Percentiles rank a stretch among this genome's conserved stretches.
Conservation (phyloP, 2,797 vertebrate genomes). For the Denticeps clupeoides region DNA sequence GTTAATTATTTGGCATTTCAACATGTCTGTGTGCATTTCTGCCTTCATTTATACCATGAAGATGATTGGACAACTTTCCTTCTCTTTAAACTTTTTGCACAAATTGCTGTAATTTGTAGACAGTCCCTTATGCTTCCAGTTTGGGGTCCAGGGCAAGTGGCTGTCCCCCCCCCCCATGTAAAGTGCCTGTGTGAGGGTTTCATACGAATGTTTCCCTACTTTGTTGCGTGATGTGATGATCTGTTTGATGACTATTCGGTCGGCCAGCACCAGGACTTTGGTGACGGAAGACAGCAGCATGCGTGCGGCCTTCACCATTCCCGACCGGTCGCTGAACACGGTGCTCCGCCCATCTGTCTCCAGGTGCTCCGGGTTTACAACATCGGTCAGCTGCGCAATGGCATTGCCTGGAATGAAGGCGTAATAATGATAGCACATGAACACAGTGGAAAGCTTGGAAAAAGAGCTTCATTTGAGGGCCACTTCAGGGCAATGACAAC, state of each 20-base stretch:
- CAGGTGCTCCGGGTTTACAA: constrained; percentile 51
- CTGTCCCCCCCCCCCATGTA: too few species aligned
- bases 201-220: constrained; percentile 52
- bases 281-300: constrained; percentile 93
- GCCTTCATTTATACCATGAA: too few species aligned
- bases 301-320: constrained; percentile 88
- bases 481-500: too few species aligned
- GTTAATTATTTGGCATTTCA: too few species aligned
- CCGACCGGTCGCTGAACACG: constrained; percentile 82
- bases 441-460: too few species aligned
- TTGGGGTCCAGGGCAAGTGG: too few species aligned
- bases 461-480: background rate
- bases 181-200: background rate
- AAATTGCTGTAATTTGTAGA: too few species aligned
- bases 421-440: too few species aligned
- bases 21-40: too few species aligned
- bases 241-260: constrained; percentile 95
- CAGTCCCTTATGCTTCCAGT: too few species aligned
- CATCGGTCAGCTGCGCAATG: constrained; percentile 86
- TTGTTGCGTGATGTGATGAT: constrained; percentile 94
- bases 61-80: too few species aligned
- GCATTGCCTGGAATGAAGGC: constrained; percentile 66
- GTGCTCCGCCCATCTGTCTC: constrained; percentile 67
- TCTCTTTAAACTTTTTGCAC: too few species aligned
- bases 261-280: constrained; percentile 89